phyloP scores from a whole-genome alignment of 2,113 vertebrate genomes.

The Phodopus roborovskii region DNA sequence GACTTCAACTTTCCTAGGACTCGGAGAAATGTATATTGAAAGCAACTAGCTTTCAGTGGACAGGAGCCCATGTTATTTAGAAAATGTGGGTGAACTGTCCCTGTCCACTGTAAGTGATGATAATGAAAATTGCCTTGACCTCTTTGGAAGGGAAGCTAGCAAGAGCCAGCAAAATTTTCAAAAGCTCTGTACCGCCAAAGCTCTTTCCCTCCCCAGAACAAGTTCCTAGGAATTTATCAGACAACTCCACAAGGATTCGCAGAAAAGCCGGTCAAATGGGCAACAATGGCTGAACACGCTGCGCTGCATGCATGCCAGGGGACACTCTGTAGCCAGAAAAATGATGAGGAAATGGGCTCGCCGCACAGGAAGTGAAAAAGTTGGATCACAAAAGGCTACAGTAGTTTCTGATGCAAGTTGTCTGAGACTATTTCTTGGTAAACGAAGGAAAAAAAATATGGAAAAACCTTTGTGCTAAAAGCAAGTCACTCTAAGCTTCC shows the following conservation, averaged over 20 bases:
- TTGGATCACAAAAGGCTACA: background rate
- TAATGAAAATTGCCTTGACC: background rate
- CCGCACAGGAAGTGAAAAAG: background rate
- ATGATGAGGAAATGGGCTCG: background rate
- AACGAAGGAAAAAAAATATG: background rate
- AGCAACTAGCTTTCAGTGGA: background rate
- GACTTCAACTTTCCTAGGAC: background rate
- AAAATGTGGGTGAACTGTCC: background rate
- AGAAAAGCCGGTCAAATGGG: background rate
- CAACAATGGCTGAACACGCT: background rate
- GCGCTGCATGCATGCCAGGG: background rate
- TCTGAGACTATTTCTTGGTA: background rate
- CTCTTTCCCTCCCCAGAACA: background rate
- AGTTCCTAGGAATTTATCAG: constrained; percentile 40
- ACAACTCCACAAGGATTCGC: constrained; percentile 14
- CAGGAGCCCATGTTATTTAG: background rate
- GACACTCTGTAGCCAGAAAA: background rate
- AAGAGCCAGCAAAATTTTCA: background rate
- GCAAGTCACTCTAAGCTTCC: background rate
- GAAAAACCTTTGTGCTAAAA: background rate
- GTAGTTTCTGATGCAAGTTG: background rate
- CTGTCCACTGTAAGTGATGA: background rate
- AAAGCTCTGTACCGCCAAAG: background rate
- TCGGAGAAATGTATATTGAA: constrained; percentile 6
- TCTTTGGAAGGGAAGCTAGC: constrained; percentile 42